Base-by-base conservation (phyloP, 2,797 vertebrate species). In the Hypotaenidia philippensis region DNA sequence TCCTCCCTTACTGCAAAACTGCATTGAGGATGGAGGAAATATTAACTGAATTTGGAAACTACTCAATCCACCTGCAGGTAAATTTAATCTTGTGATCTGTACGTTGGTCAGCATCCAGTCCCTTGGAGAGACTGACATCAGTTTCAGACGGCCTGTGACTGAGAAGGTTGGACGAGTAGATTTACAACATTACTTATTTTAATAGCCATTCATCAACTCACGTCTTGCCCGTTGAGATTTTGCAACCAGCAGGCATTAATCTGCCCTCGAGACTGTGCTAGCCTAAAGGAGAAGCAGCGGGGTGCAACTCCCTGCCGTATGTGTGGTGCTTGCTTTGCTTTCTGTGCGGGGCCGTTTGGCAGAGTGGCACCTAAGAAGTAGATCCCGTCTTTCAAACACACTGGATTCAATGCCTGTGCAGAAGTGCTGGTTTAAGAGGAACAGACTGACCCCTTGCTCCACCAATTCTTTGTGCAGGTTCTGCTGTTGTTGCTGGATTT, bases 41-140 rank as follows among this genome's bases (percentile, higher is more conserved):
- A 74, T 64, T 87, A 85, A 81, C 49, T 92, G 64, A 92, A 60
- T 92, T 92, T 94, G 87, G 53, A 85, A 18, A 60, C 11, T 87
- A 44, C 14, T 78, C 69, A 41, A 38, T 92, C 65, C 82, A 80
- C 22, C 64, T 92, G 68, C 61, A 87, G 57, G 38, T 52, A 85
- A 80, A 94, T 90, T 85, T 87, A 47, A 55, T 79, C 52, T 80
- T 90, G n/a, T 90, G 60, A 80, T 95, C 64, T 86, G 81, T 74
- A 59, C 1, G 0, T 69, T 91, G 83, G 25, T 90, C 74, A 91
- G 63, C 88, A 82, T 89, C 68, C 68, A 87, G 5, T 18, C 34
- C 3, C 68, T 84, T 90, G 66, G 78, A 70, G 74, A 87, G 31
- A n/a, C 19, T 32, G 18, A 45, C 55, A 20, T 45, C 23, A 31